Evolutionary conservation across 2,888 invertebrate species (phyloP), one percentile per base, ranked within the genome.

Genomic region (Scaptomyza polygonia): DNA sequence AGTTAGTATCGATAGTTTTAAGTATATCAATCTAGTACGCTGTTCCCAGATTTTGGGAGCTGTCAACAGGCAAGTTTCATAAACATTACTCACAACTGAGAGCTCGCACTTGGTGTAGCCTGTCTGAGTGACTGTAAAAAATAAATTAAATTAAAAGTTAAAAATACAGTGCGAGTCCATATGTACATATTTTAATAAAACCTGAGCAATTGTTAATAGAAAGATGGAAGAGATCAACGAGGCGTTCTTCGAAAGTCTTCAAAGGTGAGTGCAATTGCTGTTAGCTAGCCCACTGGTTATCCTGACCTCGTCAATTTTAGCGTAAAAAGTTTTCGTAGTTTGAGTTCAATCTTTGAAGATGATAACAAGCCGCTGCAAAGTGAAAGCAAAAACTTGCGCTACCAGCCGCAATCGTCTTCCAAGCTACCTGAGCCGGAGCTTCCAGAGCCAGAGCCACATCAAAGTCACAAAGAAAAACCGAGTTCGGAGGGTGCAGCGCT

Each of bases 271-370:
- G 11, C 2, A 11, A n/a, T n/a, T n/a, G n/a, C n/a, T n/a, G n/a
- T n/a, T 5, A 3, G 14, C 25, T 7, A 16, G 18, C 9, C 4
- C 11, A 8, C n/a, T 3, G 11, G 3, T 47, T n/a, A 39, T 14
- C 9, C 16, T n/a, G 12, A 3, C 3, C 5, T 6, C 5, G 5
- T 29, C 12, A 12, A 25, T 18, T 2, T 9, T 29, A 72, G 72
- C 61, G 5, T 25, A 12, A 52, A 52, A 12, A 55, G 44, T 3
- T 43, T 58, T n/a, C 65, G 68, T 7, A 75, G 68, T 44, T 30
- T 77, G 9, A 53, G 66, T 2, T 64, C 72, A 16, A 78, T 77
- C 6, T 77, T 77, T 12, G 77, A 77, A 21, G 77, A 77, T 6
- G 77, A 77, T 25, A 56, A 58, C 32, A 73, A 65, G 18, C 62